Evolutionary conservation across 2,113 vertebrate species (phyloP), one percentile per base, ranked within the genome.

Genomic region (Labeo catla): DNA sequence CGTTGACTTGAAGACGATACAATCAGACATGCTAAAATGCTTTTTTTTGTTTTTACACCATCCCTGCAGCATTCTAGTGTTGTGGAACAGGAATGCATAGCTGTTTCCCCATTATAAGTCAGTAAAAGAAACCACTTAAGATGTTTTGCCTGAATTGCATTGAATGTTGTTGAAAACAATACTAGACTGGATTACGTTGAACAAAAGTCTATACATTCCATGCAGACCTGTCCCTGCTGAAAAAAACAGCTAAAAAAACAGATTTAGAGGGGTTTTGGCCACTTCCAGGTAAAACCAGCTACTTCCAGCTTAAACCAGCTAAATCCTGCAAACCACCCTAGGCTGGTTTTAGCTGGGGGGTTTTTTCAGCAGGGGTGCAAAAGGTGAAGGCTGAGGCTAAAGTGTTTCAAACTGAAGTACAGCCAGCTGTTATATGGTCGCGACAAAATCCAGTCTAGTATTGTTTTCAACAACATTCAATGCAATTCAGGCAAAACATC

Each of bases 401-500:
- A 28, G 28, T 28, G 28, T 28, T 28, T 28, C 28, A 28, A 28
- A 28, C 28, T 28, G 28, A 28, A 28, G 28, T 28, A 28, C 28
- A 28, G 28, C 28, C 28, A 28, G 28, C 28, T 28, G 28, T 28
- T 28, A 28, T 28, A 28, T 28, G 28, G 28, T 28, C 28, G 28
- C 2, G 28, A 28, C 28, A 28, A 28, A 39, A 72, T 72, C 36
- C 68, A 43, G 36, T 68, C 65, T 36, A 28, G 63, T 34, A 21
- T 70, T 70, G 8, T 43, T 10, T 70, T 15, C 36, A 70, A 39
- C 16, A 70, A 10, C 36, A 43, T 43, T 70, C 8, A 68, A 9
- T 43, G 68, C 68, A 72, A 72, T 72, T 72, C 36, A 72, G 13
- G 28, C 65, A 36, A 68, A 68, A 36, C 28, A 36, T 68, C 65